Percentiles rank a stretch among this genome's conserved stretches.
phyloP scores from a whole-genome alignment of 2,113 vertebrate species.

The Upupa epops region DNA sequence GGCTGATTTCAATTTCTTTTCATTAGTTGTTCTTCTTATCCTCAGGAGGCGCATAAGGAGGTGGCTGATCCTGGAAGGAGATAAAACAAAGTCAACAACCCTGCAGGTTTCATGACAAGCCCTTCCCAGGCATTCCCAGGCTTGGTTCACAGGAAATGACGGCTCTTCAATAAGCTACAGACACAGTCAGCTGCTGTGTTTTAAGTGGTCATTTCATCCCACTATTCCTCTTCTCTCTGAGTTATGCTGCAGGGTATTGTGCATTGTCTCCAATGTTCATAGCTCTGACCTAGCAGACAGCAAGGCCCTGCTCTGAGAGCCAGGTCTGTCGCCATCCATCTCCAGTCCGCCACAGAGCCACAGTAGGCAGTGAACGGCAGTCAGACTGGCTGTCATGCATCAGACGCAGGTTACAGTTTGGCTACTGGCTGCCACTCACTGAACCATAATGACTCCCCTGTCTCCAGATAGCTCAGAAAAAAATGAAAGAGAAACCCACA shows the following conservation, averaged over 20 bases:
- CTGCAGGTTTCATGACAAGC: background rate
- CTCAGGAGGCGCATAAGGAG: slow-evolving; percentile 79
- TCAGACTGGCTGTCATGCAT: background rate
- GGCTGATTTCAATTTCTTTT: background rate
- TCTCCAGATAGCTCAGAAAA: background rate
- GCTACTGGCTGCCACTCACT: background rate
- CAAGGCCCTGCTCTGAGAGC: background rate
- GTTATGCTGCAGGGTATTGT: background rate
- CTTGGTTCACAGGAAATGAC: background rate
- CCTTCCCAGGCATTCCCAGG: background rate
- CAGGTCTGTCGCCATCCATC: background rate
- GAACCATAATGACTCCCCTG: background rate
- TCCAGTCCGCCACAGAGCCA: background rate
- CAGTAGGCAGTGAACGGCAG: rapidly evolving
- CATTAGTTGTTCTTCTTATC: slow-evolving; percentile 83
- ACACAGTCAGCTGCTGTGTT: background rate
- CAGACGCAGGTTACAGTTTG: background rate
- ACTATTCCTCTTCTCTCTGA: background rate
- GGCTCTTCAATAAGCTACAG: background rate
- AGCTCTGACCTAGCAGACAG: background rate
- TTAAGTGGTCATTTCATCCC: background rate
- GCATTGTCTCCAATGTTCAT: too few relatives aligned
- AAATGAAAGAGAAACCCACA: background rate
- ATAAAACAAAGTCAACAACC: background rate
- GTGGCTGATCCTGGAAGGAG: slow-evolving; percentile 79